phyloP scores from a whole-genome alignment of 2,797 vertebrate genomes.

The Labeo calbasu region DNA sequence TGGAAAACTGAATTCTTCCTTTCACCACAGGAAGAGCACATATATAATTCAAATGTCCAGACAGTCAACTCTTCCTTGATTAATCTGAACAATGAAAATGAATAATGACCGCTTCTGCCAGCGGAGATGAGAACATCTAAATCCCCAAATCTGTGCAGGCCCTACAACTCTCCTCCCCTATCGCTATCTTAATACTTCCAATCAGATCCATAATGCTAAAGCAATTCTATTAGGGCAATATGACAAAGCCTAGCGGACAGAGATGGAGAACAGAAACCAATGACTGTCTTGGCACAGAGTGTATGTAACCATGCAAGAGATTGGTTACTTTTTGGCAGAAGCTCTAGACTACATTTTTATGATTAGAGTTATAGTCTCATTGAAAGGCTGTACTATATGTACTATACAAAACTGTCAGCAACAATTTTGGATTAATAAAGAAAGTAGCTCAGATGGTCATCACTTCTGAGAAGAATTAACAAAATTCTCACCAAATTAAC shows the following conservation, averaged over 20 bases:
- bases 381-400: conserved; percentile 7
- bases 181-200: conserved; percentile 1
- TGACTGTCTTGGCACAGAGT: conserved; percentile 2
- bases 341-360: conserved; percentile 11
- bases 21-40: not conserved
- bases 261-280: conserved; percentile 24
- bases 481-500: not conserved
- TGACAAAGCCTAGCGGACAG: conserved; percentile 35
- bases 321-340: conserved; percentile 13
- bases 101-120: conserved; percentile 36
- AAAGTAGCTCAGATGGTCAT: not conserved
- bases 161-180: conserved; percentile 4
- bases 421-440: not conserved
- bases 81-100: conserved; percentile 45
- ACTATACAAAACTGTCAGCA: conserved; percentile 11
- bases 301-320: not conserved
- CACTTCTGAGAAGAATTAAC: not conserved
- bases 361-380: conserved; percentile 15
- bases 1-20: conserved; percentile 24
- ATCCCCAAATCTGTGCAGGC: conserved; percentile 16
- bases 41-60: conserved; percentile 37
- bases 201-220: conserved; percentile 42
- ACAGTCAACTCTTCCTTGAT: conserved; percentile 49
- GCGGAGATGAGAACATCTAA: conserved; percentile 16
- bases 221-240: conserved; percentile 44